Conservation (phyloP, 1,140 invertebrate species). For the Apolygus lucorum region DNA sequence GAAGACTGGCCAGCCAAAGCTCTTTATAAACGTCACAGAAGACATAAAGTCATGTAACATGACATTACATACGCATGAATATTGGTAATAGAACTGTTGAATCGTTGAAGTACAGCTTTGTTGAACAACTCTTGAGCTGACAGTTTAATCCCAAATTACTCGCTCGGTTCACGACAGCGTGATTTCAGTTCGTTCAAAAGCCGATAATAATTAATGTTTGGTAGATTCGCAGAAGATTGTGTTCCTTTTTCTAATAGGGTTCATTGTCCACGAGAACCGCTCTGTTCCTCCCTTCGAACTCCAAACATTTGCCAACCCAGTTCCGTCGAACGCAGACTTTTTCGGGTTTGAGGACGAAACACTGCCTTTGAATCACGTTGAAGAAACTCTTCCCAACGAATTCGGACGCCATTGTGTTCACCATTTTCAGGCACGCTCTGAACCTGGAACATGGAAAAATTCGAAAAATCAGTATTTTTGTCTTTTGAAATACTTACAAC, state of each 20-base stretch:
- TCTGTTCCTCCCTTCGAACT: constrained; percentile 56
- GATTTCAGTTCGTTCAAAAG: background rate
- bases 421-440: constrained; percentile 79
- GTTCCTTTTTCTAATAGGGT: no score
- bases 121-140: background rate
- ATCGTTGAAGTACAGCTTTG: no score
- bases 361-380: constrained; percentile 84
- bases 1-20: no score
- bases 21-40: no score
- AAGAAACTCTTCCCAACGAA: constrained; percentile 90
- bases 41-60: no score
- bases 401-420: constrained; percentile 71
- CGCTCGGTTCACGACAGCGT: background rate
- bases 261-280: constrained; percentile 67
- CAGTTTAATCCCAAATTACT: background rate
- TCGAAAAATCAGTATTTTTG: no score
- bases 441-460: constrained; percentile 77
- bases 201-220: no score
- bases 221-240: background rate
- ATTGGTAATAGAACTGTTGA: no score
- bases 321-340: constrained; percentile 62
- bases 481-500: no score
- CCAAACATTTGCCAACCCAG: constrained; percentile 76
- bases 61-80: no score
- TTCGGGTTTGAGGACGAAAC: constrained; percentile 74